Percentiles rank a stretch among this genome's conserved stretches.
These are phyloP conservation scores for Poecile montanus DNA, from an alignment of 2,797 vertebrate genomes.

Conservation along the genomic window DNA sequence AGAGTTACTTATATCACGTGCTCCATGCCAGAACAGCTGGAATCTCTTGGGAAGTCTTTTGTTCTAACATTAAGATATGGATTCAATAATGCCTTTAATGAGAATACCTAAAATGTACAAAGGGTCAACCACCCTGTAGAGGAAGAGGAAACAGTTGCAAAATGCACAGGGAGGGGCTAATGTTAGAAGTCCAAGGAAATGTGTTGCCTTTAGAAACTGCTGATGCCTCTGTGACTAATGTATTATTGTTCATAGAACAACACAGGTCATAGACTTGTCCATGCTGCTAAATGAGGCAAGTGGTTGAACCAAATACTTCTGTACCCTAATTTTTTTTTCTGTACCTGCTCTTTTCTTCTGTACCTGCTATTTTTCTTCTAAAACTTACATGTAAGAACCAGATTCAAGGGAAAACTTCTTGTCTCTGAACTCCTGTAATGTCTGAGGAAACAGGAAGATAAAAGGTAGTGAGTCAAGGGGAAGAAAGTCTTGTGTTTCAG, in stretches of 20 bases:
- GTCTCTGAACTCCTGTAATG: neutral
- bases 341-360: no score
- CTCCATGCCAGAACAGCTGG: neutral
- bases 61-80: slow-evolving; percentile 8
- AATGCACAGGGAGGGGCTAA: slow-evolving; percentile 29
- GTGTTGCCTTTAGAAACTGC: slow-evolving; percentile 9
- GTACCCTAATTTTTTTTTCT: neutral
- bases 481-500: neutral
- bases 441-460: neutral
- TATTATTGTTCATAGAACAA: slow-evolving; percentile 1
- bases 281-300: neutral
- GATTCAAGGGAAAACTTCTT: neutral
- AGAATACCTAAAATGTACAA: slow-evolving; percentile 54
- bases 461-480: neutral
- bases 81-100: slow-evolving; percentile 24
- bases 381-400: neutral
- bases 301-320: neutral
- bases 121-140: slow-evolving; percentile 35
- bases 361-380: neutral
- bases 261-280: neutral
- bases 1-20: neutral
- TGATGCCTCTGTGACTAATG: slow-evolving; percentile 20
- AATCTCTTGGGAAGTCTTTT: slow-evolving; percentile 6
- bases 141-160: slow-evolving; percentile 49
- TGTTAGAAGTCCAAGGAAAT: slow-evolving; percentile 25